Conservation (phyloP, 2,113 vertebrate species). For the Solenodon paradoxus region DNA sequence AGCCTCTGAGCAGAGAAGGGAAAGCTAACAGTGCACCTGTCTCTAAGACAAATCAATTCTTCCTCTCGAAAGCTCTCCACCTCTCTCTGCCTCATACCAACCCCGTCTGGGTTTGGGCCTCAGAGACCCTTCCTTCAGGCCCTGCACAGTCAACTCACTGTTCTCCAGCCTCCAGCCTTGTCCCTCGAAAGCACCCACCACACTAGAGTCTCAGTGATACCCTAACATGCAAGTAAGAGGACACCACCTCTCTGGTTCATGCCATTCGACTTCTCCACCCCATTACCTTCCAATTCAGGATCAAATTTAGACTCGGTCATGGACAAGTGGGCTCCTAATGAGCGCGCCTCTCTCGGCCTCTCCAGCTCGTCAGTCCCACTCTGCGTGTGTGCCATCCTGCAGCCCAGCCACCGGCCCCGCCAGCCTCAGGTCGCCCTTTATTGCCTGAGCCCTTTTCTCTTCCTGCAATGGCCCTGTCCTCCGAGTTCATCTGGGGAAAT, state of each 20-base stretch:
- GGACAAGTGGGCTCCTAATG: constrained; percentile 38
- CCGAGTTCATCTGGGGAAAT: not conserved
- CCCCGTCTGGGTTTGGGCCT: not conserved
- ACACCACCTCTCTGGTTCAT: not conserved
- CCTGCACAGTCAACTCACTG: not conserved
- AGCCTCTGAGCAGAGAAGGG: not conserved
- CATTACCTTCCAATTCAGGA: constrained; percentile 59
- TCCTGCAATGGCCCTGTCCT: not conserved
- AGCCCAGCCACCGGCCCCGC: not conserved
- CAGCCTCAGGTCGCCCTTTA: not conserved
- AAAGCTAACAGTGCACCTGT: not conserved
- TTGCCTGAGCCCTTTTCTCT: accelerated
- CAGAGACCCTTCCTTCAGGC: not conserved
- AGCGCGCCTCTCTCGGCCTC: not conserved
- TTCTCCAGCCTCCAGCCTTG: not conserved
- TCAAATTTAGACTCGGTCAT: constrained; percentile 47
- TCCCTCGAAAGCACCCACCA: not conserved
- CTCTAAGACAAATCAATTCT: not conserved
- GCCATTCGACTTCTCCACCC: constrained; percentile 46
- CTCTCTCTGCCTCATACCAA: accelerated
- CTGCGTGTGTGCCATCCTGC: accelerated
- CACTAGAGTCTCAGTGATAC: not conserved
- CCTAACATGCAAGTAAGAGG: not conserved
- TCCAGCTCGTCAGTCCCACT: not conserved
- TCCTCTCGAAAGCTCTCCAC: not conserved